Evolutionary conservation across 2,113 vertebrate species (phyloP).

Genomic region (Nycticebus coucang): DNA sequence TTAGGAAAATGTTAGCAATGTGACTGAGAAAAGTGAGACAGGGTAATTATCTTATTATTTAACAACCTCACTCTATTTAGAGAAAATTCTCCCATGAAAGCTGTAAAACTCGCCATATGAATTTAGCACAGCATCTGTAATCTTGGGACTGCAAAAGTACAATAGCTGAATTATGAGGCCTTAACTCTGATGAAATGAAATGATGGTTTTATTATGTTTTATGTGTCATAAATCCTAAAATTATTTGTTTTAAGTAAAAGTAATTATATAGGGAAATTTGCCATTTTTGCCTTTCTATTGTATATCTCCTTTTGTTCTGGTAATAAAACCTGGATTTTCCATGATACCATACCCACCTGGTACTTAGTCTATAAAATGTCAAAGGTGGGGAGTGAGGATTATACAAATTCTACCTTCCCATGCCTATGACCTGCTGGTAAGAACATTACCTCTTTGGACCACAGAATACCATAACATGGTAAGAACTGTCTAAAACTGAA

Average conservation of each 20-base stretch:
- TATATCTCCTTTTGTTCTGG: neutral
- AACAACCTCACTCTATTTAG: neutral
- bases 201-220: neutral
- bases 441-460: neutral
- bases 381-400: neutral
- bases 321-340: neutral
- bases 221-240: neutral
- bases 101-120: neutral
- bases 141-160: neutral
- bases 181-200: neutral
- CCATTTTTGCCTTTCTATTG: neutral
- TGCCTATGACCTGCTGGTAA: neutral
- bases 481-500: neutral
- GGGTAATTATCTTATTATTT: neutral
- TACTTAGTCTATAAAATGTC: neutral
- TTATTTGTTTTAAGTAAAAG: neutral
- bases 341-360: neutral
- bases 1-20: slow-evolving; percentile 5
- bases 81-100: neutral
- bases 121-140: slow-evolving; percentile 10
- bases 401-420: neutral
- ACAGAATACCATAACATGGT: neutral
- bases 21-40: neutral
- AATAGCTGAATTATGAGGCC: neutral
- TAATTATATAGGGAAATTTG: neutral